Evolutionary conservation across 2,113 vertebrate species (phyloP).

Genomic region (Chrysochloris asiatica): DNA sequence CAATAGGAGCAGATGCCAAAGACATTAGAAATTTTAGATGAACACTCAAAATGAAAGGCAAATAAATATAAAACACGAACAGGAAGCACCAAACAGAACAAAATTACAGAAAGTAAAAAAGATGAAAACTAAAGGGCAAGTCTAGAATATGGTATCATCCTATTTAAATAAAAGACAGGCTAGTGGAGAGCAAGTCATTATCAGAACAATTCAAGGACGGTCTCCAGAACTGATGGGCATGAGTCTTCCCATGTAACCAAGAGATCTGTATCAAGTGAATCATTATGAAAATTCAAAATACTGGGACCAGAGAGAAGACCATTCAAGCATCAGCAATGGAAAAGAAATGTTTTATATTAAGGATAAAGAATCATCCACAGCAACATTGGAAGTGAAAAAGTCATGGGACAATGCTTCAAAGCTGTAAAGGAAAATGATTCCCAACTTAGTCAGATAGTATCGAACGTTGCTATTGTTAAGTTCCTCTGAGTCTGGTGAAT

Average conservation of each 20-base stretch:
- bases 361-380: not conserved
- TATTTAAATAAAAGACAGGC: not conserved
- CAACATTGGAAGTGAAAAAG: too few relatives aligned
- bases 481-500: too few relatives aligned
- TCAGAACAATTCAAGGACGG: not conserved
- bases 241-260: not conserved
- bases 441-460: too few relatives aligned
- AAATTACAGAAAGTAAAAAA: not conserved
- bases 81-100: not conserved
- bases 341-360: not conserved
- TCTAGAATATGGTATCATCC: not conserved
- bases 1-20: not conserved
- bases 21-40: not conserved
- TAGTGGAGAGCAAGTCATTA: not conserved
- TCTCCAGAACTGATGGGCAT: not conserved
- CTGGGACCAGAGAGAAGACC: not conserved
- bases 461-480: too few relatives aligned
- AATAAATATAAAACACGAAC: not conserved
- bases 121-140: not conserved
- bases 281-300: not conserved
- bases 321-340: not conserved
- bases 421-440: not conserved
- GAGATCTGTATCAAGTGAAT: not conserved
- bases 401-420: not conserved
- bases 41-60: not conserved